A percentile compares a stretch with the other conserved stretches of the same genome.
phyloP scores from a whole-genome alignment of 2,888 invertebrate genomes.

The Phrixothrix hirtus region DNA sequence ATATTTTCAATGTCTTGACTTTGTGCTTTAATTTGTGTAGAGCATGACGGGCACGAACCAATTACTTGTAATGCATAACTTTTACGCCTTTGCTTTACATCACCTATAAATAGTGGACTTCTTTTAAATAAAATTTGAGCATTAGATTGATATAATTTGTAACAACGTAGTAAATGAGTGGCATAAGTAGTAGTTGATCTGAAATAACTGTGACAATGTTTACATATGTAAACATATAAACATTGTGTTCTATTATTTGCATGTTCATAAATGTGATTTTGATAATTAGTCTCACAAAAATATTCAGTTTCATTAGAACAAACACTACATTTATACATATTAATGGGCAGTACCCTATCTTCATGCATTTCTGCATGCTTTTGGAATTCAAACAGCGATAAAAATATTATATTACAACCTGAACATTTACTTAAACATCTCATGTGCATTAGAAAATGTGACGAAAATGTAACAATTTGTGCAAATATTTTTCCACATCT shows the following conservation, averaged over 20 bases:
- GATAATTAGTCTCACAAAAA: conserved; percentile 33
- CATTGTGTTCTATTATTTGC: conserved; percentile 40
- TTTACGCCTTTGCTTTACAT: conserved; percentile 5
- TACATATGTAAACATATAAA: conserved; percentile 51
- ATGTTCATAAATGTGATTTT: conserved; percentile 47
- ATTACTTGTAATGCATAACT: conserved; percentile 9
- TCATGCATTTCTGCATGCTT: conserved; percentile 51
- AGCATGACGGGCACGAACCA: conserved; percentile 24
- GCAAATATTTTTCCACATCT: conserved; percentile 56
- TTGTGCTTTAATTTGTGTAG: conserved; percentile 24
- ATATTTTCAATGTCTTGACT: conserved; percentile 19
- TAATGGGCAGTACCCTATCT: conserved; percentile 23
- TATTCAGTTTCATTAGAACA: conserved; percentile 36
- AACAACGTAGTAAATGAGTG: conserved; percentile 43
- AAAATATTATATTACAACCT: conserved; percentile 56
- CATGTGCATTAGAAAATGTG: conserved; percentile 59
- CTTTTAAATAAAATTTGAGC: neutral
- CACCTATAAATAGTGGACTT: neutral
- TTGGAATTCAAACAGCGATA: conserved; percentile 51
- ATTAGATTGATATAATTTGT: conserved; percentile 24
- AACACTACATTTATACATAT: conserved; percentile 39
- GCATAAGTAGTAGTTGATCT: conserved; percentile 47
- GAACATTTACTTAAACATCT: conserved; percentile 53
- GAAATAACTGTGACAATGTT: conserved; percentile 49
- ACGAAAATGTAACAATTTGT: conserved; percentile 56